A percentile compares a stretch with the other conserved stretches of the same genome.
Evolutionary conservation across 2,797 vertebrate species (phyloP).

Genomic region (Orientallactaga sibirica): DNA sequence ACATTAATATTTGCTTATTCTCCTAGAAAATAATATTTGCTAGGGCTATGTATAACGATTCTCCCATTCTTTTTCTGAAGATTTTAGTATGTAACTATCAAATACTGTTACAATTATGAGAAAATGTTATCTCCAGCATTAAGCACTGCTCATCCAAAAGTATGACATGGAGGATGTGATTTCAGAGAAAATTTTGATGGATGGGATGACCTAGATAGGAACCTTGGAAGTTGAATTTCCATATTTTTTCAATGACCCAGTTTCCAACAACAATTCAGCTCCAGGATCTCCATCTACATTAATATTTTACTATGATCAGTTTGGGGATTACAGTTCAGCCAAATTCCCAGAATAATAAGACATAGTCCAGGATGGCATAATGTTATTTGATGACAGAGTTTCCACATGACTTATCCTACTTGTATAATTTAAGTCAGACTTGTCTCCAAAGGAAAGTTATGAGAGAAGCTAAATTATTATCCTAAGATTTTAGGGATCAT

Average conservation of each 20-base stretch:
- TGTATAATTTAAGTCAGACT: background rate
- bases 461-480: background rate
- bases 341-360: background rate
- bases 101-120: background rate
- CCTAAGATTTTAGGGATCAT: background rate
- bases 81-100: background rate
- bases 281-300: background rate
- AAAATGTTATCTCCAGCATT: background rate
- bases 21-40: background rate
- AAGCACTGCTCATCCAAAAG: background rate
- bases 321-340: background rate
- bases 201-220: background rate
- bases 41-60: background rate
- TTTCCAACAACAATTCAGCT: background rate
- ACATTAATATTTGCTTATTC: background rate
- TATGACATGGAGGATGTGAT: background rate
- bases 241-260: background rate
- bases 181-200: background rate
- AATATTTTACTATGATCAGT: background rate
- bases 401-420: background rate
- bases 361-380: background rate
- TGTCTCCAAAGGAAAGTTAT: background rate
- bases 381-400: background rate
- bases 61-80: background rate
- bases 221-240: background rate